Evolutionary conservation across 2,113 vertebrate genomes (phyloP).

Genomic region (Grantiella picta): DNA sequence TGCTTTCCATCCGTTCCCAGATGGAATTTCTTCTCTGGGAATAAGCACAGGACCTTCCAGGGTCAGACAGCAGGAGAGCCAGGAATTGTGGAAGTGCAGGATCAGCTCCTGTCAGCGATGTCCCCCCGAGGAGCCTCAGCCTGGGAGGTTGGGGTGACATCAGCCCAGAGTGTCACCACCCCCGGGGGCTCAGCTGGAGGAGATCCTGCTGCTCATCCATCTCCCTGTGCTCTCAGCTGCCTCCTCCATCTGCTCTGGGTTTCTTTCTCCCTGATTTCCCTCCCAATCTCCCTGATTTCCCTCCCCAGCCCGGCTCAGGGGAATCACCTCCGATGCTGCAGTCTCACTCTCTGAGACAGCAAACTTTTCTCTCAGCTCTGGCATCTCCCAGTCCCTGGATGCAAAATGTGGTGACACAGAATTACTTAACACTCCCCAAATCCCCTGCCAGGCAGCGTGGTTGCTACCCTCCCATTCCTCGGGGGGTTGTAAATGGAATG

Average conservation of each 20-base stretch:
- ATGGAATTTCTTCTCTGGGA: background rate
- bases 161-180: background rate
- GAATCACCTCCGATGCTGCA: background rate
- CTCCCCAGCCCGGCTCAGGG: background rate
- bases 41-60: background rate
- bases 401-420: constrained; percentile 72
- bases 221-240: background rate
- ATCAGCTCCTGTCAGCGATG: background rate
- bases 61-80: background rate
- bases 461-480: constrained; percentile 69
- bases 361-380: background rate
- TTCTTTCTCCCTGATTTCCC: background rate
- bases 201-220: background rate
- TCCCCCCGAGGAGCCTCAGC: background rate
- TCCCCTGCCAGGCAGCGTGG: constrained; percentile 61
- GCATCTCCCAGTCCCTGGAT: constrained; percentile 34
- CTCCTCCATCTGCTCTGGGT: background rate
- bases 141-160: background rate
- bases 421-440: constrained; percentile 77
- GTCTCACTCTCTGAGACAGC: background rate
- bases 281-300: background rate
- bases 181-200: background rate
- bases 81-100: background rate
- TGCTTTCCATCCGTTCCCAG: no score
- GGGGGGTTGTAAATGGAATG: constrained; percentile 66